These are phyloP conservation scores for Ictalurus punctatus DNA, from an alignment of 2,113 vertebrate species.

Conservation along the genomic window DNA sequence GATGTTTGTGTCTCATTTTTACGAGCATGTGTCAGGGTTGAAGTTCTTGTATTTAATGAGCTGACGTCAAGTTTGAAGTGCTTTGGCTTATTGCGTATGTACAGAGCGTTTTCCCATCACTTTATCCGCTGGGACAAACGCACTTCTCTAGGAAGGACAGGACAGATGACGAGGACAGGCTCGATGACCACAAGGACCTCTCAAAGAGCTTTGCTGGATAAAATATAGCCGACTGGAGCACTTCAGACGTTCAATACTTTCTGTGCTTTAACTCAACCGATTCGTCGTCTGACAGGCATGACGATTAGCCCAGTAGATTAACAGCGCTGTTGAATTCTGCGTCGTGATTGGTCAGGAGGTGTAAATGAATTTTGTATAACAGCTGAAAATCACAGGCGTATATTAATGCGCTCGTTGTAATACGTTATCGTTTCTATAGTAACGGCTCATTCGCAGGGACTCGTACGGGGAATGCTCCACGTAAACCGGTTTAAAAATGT, in stretches of 20 bases:
- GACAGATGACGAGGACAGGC: background rate
- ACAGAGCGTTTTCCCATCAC: conserved; percentile 40
- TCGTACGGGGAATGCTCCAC: too few relatives aligned
- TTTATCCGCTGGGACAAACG: conserved; percentile 54
- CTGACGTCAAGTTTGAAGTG: conserved; percentile 56
- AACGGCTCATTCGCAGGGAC: too few relatives aligned
- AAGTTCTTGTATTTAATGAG: background rate
- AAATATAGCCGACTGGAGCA: background rate
- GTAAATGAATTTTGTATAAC: background rate
- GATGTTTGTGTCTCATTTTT: conserved; percentile 52
- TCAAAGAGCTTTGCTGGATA: background rate
- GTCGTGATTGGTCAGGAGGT: background rate
- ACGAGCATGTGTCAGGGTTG: conserved; percentile 38
- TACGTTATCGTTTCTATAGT: background rate
- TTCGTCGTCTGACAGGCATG: background rate
- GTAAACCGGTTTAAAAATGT: too few relatives aligned
- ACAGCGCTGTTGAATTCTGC: background rate
- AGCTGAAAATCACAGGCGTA: background rate
- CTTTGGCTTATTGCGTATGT: conserved; percentile 57
- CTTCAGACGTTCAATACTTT: background rate
- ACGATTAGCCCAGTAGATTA: background rate
- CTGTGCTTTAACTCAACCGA: background rate
- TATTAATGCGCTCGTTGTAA: background rate
- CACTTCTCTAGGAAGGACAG: conserved; percentile 16
- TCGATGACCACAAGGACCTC: background rate